Evolutionary conservation across 2,888 invertebrate genomes (phyloP), one percentile per base, ranked within the genome.

Genomic region (Chesias legatella): DNA sequence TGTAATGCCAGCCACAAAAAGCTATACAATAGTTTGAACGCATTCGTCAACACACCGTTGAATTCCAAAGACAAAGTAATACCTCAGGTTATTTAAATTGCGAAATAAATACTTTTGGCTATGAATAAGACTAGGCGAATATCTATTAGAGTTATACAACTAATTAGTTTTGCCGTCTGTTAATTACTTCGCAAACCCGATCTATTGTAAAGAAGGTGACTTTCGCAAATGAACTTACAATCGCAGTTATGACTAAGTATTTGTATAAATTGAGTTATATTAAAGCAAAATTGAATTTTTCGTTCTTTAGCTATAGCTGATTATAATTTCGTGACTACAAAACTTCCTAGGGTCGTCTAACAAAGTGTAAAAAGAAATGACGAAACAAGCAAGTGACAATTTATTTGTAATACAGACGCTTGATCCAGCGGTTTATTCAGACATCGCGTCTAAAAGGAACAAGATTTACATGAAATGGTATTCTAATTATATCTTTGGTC

Each of bases 401-500:
- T 30, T 28, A 34, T 22, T 31, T 34, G 38, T 43, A 48, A 43
- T 43, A 42, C 48, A 50, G 45, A 46, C 43, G 39, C 37, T 53
- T 50, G 43, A 45, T 51, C 48, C 51, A 55, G 52, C 45, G 38
- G 44, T 47, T 48, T 51, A 52, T 52, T 50, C 37, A 51, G 47
- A 28, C 54, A 44, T 47, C 40, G 53, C 57, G 54, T 60, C 56
- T 53, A 63, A 65, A 67, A 67, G 60, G 66, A 61, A 58, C 63
- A 68, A 63, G 59, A 63, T 71, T 67, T 63, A 68, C 64, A 60
- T 56, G 70, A 69, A 66, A 65, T 62, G 65, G 58, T 63, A 55
- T 62, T 76, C 81, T 84, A 84, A 84, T 82, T 77, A 78, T 84
- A 82, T 56, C 69, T 58, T 51, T 60, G 62, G 58, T 62, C 58